A percentile compares a stretch with the other conserved stretches of the same genome.
Evolutionary conservation across 2,888 invertebrate genomes (phyloP).

Genomic region (Euplagia quadripunctaria): DNA sequence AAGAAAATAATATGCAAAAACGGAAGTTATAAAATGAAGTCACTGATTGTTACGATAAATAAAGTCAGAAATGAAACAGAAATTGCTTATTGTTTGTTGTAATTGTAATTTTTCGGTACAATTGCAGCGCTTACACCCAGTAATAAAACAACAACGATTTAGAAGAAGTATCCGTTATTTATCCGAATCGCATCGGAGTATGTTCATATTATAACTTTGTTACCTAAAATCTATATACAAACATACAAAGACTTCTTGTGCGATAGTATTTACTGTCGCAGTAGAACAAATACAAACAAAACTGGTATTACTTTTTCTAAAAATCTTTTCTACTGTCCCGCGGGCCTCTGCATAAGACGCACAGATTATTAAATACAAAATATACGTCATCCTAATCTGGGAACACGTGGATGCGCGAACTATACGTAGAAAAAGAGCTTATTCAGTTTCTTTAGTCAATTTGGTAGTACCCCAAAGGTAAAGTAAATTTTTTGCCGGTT

Average conservation of each 20-base stretch:
- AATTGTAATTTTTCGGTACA: too few relatives aligned
- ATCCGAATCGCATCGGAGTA: too few relatives aligned
- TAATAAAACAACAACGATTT: too few relatives aligned
- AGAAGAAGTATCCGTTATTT: too few relatives aligned
- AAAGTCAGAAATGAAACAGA: too few relatives aligned
- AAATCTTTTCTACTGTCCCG: slow-evolving; percentile 23
- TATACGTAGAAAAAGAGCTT: slow-evolving; percentile 80
- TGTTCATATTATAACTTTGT: too few relatives aligned
- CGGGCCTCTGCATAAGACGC: slow-evolving; percentile 65
- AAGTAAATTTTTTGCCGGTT: slow-evolving; percentile 83
- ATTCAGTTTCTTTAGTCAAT: slow-evolving; percentile 80
- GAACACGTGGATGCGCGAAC: slow-evolving; percentile 81
- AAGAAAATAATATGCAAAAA: too few relatives aligned
- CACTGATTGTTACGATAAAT: too few relatives aligned
- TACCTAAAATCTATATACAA: too few relatives aligned
- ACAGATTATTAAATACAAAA: slow-evolving; percentile 74
- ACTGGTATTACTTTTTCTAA: slow-evolving; percentile 37
- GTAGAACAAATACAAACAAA: slow-evolving; percentile 57
- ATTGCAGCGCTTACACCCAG: too few relatives aligned
- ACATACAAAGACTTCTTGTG: slow-evolving; percentile 20
- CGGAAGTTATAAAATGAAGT: too few relatives aligned
- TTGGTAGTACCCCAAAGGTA: slow-evolving; percentile 75
- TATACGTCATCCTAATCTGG: slow-evolving; percentile 71
- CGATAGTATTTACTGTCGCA: slow-evolving; percentile 40
- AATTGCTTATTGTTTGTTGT: too few relatives aligned